Base-by-base conservation (phyloP, 2,797 vertebrate genomes). In the Cyclopterus lumpus region DNA sequence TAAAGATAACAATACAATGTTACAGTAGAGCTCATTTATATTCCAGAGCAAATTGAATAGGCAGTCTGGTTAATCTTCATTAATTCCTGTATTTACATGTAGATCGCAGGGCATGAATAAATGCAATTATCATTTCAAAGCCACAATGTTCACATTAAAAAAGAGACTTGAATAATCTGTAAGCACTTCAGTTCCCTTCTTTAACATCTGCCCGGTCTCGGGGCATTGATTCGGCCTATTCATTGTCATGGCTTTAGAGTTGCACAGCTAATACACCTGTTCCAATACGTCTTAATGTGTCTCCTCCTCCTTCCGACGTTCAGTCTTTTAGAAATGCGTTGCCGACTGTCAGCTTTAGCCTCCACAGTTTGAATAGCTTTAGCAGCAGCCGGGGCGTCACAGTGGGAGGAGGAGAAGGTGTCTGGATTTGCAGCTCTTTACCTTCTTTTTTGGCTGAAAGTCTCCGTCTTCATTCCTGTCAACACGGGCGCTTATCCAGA, bases 331-430 rank as follows among this genome's bases (percentile, higher is more conserved):
- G 66, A 86, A 80, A 85, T 28, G 78, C 81, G 77, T 69, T 81
- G 75, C 80, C 72, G 85, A 75, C 83, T 89, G 88, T 88, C 88
- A 85, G 88, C 89, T 87, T 80, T 87, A 83, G 86, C 86, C 80
- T 88, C 86, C 88, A 85, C 86, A 88, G 81, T 89, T 80, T 88
- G 85, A 92, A 89, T 73, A 85, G 88, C 87, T 91, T 91, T 73
- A 84, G 80, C 86, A n/a, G 73, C 75, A 60, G 86, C 75, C 4
- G 53, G 74, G 76, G 26, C 54, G 83, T 89, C 84, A 85, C 85
- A 80, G 81, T 66, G 32, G 68, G 76, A 79, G 79, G 75, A 71
- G n/a, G 77, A 73, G 77, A 73, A 62, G 18, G 42, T 8, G 66
- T 79, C 71, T 76, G 82, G 86, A 82, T 92, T 88, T 80, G 77